Conservation (phyloP, 2,113 vertebrate genomes). For the Odontophorus gujanensis region DNA sequence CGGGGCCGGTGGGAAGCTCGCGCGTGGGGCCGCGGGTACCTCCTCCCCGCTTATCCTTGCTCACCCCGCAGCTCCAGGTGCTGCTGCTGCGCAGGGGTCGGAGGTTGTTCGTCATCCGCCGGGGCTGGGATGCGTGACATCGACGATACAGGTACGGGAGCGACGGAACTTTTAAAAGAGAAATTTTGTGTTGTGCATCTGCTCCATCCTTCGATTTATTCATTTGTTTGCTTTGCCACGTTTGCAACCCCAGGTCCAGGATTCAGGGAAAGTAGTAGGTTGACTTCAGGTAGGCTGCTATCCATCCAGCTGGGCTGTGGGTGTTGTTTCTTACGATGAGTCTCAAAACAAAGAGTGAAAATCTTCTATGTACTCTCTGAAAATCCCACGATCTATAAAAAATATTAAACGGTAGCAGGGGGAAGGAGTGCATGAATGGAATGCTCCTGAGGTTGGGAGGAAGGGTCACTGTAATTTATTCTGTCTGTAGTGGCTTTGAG, state of each 20-base stretch:
- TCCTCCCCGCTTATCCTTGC: too few relatives aligned
- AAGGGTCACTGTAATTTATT: neutral
- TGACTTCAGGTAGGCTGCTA: neutral
- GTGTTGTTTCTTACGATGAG: too few relatives aligned
- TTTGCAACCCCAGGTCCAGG: neutral
- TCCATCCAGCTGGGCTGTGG: neutral
- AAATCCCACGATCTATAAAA: neutral
- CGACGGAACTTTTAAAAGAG: neutral
- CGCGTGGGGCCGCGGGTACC: neutral
- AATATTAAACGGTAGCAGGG: fast-evolving
- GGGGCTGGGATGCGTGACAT: fast-evolving
- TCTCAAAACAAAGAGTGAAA: neutral
- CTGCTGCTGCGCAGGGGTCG: neutral
- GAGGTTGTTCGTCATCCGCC: fast-evolving
- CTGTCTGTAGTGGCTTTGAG: neutral
- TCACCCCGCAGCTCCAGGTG: neutral
- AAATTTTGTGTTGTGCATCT: fast-evolving
- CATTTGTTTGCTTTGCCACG: fast-evolving
- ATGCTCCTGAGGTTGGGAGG: neutral
- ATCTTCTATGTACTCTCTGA: neutral
- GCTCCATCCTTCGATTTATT: fast-evolving
- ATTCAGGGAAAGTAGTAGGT: fast-evolving
- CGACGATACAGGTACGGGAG: fast-evolving
- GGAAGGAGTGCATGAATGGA: neutral
- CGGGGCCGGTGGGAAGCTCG: neutral